Conservation (phyloP, 2,888 invertebrate species). For the Empis livida region DNA sequence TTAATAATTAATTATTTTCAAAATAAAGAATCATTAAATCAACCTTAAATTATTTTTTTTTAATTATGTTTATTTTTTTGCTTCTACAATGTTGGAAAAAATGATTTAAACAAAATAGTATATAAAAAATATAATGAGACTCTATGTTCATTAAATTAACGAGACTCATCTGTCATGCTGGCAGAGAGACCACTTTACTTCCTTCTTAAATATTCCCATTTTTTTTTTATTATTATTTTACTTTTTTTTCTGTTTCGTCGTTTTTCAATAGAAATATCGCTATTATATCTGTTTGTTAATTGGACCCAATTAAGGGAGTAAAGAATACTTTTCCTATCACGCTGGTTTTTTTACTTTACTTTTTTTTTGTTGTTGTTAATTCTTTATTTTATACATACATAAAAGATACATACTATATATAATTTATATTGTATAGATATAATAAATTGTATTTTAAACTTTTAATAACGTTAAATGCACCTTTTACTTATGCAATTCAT, state of each 20-base stretch:
- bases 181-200: not conserved
- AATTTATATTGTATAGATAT: conserved; percentile 9
- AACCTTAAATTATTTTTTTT: no score
- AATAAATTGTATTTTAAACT: not conserved
- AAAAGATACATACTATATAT: no score
- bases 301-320: conserved; percentile 18
- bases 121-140: not conserved
- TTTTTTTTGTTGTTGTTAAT: conserved; percentile 9
- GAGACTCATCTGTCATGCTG: conserved; percentile 1
- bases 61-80: no score
- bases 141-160: conserved; percentile 1
- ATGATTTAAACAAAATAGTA: not conserved
- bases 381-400: no score
- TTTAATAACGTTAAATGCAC: not conserved
- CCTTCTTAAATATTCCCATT: not conserved
- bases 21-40: no score
- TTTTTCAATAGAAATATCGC: conserved; percentile 1
- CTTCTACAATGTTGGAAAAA: no score
- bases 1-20: no score
- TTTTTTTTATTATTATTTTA: not conserved
- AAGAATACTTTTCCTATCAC: conserved; percentile 15
- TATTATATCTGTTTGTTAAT: conserved; percentile 16
- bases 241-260: not conserved
- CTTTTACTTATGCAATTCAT: not conserved
- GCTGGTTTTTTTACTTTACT: conserved; percentile 7